A percentile compares a stretch with the other conserved stretches of the same genome.
phyloP scores from a whole-genome alignment of 2,888 invertebrate genomes.

The Dichetophora obliterata region DNA sequence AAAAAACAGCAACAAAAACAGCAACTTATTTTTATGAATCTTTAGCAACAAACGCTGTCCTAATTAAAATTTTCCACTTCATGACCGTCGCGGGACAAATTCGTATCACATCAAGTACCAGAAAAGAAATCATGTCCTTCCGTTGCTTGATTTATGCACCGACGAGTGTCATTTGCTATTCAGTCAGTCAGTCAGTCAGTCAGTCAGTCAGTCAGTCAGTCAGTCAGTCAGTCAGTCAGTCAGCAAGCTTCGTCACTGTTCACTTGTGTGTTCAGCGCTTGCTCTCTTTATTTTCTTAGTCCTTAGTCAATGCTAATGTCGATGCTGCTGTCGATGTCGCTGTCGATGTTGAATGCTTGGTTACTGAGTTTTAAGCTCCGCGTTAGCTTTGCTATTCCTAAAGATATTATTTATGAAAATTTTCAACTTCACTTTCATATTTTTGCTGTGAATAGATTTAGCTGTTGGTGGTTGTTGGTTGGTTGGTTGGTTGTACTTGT shows the following conservation, averaged over 20 bases:
- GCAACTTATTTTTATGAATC: slow-evolving; percentile 22
- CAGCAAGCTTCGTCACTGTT: not conserved
- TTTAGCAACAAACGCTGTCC: slow-evolving; percentile 19
- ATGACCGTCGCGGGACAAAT: slow-evolving; percentile 29
- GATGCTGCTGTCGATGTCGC: not conserved
- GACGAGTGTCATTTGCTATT: slow-evolving; percentile 24
- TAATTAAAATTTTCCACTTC: slow-evolving; percentile 48
- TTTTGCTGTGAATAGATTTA: not conserved
- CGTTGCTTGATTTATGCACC: slow-evolving; percentile 17
- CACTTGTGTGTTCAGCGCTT: not conserved
- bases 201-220: not conserved
- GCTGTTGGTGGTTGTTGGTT: not conserved
- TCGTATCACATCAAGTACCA: slow-evolving; percentile 14
- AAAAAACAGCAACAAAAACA: not conserved
- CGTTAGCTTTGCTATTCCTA: not conserved
- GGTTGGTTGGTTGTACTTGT: too few relatives aligned
- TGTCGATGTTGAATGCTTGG: too few relatives aligned
- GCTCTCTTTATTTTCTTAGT: not conserved
- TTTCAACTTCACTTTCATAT: slow-evolving; percentile 1
- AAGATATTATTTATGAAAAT: not conserved
- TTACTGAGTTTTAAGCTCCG: not conserved
- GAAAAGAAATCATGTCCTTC: slow-evolving; percentile 2
- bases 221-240: not conserved
- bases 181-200: not conserved
- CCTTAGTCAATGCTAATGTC: not conserved